A percentile compares a stretch with the other conserved stretches of the same genome.
Evolutionary conservation across 2,888 invertebrate genomes (phyloP).

Genomic region (Ichneumoninae sp.): DNA sequence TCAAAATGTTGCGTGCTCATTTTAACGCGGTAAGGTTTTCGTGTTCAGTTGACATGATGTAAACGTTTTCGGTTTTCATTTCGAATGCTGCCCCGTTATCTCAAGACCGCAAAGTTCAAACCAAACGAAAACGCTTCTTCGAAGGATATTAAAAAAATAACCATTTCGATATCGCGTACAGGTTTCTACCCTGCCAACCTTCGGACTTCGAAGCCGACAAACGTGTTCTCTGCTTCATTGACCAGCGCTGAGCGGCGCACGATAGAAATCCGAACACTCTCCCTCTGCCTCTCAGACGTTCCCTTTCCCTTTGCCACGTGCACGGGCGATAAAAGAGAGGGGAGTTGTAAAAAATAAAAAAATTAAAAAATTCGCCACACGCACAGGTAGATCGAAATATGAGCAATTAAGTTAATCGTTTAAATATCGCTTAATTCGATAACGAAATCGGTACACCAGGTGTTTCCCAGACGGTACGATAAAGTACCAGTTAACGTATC

Average conservation of each 20-base stretch:
- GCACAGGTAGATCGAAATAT: constrained; percentile 49
- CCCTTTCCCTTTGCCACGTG: constrained; percentile 40
- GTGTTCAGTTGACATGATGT: too few relatives aligned
- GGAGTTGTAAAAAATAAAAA: constrained; percentile 6
- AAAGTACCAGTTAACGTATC: background rate
- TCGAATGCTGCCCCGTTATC: too few relatives aligned
- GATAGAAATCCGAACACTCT: background rate
- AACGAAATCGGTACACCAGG: constrained; percentile 38
- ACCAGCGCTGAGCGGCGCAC: constrained; percentile 10
- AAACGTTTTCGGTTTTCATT: too few relatives aligned
- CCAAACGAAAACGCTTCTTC: too few relatives aligned
- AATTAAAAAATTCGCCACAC: background rate
- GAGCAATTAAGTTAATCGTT: constrained; percentile 54
- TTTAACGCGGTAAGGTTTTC: too few relatives aligned
- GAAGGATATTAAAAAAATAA: background rate
- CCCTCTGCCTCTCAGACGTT: background rate
- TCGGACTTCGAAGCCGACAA: background rate
- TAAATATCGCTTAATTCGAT: constrained; percentile 45
- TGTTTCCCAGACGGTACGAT: constrained; percentile 27
- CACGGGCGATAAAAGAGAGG: constrained; percentile 25
- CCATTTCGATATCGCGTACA: background rate
- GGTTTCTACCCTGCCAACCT: constrained; percentile 4
- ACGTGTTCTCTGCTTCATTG: constrained; percentile 23
- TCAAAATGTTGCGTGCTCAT: too few relatives aligned
- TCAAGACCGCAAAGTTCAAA: too few relatives aligned